A percentile compares a stretch with the other conserved stretches of the same genome.
phyloP scores from a whole-genome alignment of 1,140 invertebrate species.

The Drosophila kurseongensis region DNA sequence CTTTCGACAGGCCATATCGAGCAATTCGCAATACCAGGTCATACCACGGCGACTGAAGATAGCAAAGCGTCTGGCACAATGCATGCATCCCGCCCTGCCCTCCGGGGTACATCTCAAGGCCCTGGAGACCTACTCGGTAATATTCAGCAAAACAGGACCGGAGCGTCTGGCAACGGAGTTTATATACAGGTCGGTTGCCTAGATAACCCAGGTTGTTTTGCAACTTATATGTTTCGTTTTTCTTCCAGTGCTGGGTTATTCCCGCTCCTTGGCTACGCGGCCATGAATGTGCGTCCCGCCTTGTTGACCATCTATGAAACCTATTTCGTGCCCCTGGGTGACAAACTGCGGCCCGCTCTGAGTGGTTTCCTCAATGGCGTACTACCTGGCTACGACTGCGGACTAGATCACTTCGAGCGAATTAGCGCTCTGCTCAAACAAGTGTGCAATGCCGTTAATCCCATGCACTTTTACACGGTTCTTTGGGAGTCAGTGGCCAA shows the following conservation, averaged over 20 bases:
- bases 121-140: slow-evolving; percentile 96
- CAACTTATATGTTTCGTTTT: neutral
- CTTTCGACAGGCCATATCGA: slow-evolving; percentile 88
- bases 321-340: slow-evolving; percentile 94
- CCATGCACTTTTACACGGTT: slow-evolving; percentile 93
- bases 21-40: slow-evolving; percentile 93
- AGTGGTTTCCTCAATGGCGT: slow-evolving; percentile 95
- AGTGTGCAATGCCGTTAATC: slow-evolving; percentile 91
- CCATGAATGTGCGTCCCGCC: slow-evolving; percentile 94
- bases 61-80: slow-evolving; percentile 96
- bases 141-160: slow-evolving; percentile 96
- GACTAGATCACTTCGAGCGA: slow-evolving; percentile 95
- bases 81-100: slow-evolving; percentile 96
- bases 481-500: slow-evolving; percentile 95
- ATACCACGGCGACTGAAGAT: slow-evolving; percentile 96
- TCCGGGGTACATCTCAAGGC: slow-evolving; percentile 97
- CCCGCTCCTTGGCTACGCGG: slow-evolving; percentile 94
- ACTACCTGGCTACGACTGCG: slow-evolving; percentile 95
- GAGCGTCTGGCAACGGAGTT: slow-evolving; percentile 93
- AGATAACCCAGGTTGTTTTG: neutral
- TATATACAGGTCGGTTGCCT: slow-evolving; percentile 89
- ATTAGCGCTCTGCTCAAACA: slow-evolving; percentile 92
- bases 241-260: slow-evolving; percentile 91
- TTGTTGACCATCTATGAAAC: slow-evolving; percentile 95
- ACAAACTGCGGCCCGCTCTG: slow-evolving; percentile 92